Percentiles rank a stretch among this genome's conserved stretches.
phyloP scores from a whole-genome alignment of 2,797 vertebrate genomes.

The Echiichthys vipera region DNA sequence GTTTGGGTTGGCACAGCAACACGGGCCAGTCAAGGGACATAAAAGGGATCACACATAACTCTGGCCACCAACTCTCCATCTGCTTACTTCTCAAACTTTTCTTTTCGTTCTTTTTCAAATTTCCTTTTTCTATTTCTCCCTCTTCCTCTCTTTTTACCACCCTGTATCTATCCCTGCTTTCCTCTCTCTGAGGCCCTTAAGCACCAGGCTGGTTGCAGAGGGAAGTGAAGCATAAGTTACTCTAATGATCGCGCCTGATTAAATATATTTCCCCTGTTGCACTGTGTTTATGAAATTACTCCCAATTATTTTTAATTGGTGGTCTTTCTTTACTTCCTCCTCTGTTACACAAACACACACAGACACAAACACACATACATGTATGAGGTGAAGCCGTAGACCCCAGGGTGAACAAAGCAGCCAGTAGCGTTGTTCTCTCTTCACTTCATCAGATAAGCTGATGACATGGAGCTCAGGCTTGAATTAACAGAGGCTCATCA shows the following conservation, averaged over 20 bases:
- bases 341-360: constrained; percentile 53
- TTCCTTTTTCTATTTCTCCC: constrained; percentile 44
- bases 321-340: constrained; percentile 69
- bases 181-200: constrained; percentile 31
- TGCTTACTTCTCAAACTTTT: constrained; percentile 60
- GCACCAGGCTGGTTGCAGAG: constrained; percentile 46
- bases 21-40: constrained; percentile 71
- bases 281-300: constrained; percentile 79
- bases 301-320: constrained; percentile 84
- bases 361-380: constrained; percentile 30
- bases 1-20: constrained; percentile 80
- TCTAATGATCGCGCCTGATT: constrained; percentile 76
- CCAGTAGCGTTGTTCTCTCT: constrained; percentile 58
- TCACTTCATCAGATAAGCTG: constrained; percentile 76
- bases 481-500: constrained; percentile 77
- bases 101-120: constrained; percentile 51
- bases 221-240: constrained; percentile 71
- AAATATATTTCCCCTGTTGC: constrained; percentile 74
- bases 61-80: constrained; percentile 59
- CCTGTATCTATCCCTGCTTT: not conserved
- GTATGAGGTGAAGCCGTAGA: constrained; percentile 30
- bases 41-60: constrained; percentile 74
- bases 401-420: constrained; percentile 49
- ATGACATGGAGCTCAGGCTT: constrained; percentile 70
- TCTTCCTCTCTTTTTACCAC: constrained; percentile 11